Percentiles rank a stretch among this genome's conserved stretches.
Conservation (phyloP, 2,888 invertebrate species). For the Tetranychus truncatus region DNA sequence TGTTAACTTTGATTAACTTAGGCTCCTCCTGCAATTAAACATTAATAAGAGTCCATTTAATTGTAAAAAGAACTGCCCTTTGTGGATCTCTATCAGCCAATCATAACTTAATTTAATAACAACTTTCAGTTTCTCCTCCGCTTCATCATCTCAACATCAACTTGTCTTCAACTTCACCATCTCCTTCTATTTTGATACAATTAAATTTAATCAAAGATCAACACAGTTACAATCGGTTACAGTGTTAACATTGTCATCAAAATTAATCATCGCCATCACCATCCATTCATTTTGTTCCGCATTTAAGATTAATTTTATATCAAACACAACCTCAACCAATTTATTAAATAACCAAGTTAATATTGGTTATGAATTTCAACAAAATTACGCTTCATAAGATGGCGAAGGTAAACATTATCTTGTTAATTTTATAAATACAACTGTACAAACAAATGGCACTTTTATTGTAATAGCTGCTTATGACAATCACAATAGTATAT, state of each 20-base stretch:
- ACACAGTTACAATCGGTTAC: not conserved
- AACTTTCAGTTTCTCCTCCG: not conserved
- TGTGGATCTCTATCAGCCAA: not conserved
- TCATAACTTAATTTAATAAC: not conserved
- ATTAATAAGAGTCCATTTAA: constrained; percentile 1
- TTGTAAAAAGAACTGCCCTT: not conserved
- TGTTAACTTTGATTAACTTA: not conserved
- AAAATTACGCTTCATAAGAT: too few species aligned
- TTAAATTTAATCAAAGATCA: not conserved
- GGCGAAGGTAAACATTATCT: too few species aligned
- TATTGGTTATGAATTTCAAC: too few species aligned
- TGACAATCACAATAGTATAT: too few species aligned
- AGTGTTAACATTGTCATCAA: not conserved
- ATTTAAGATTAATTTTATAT: too few species aligned
- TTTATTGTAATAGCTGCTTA: too few species aligned
- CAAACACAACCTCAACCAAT: too few species aligned
- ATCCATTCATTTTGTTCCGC: too few species aligned
- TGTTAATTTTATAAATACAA: too few species aligned
- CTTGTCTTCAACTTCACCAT: not conserved
- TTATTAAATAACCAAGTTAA: too few species aligned
- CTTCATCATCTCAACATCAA: not conserved
- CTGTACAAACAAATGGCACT: too few species aligned
- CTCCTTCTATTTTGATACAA: not conserved
- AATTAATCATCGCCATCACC: too few species aligned
- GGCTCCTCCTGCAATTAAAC: not conserved